phyloP scores from a whole-genome alignment of 2,113 vertebrate genomes.

The Formicarius rufipectus region DNA sequence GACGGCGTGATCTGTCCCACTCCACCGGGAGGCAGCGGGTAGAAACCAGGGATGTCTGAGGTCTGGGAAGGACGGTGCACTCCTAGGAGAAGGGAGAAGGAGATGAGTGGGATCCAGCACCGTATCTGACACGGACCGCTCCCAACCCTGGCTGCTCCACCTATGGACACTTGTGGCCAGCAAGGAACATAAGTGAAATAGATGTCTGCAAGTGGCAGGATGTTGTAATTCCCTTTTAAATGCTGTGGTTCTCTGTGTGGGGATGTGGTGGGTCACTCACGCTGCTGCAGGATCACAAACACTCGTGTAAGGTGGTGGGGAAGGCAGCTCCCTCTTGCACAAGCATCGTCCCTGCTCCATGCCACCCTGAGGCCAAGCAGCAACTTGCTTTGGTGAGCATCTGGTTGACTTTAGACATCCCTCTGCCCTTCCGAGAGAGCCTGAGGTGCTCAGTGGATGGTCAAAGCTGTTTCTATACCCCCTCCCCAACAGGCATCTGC shows the following conservation, averaged over 20 bases:
- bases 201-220: neutral
- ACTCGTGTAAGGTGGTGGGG: rapidly evolving
- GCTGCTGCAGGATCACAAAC: neutral
- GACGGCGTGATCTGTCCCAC: slow-evolving; percentile 93
- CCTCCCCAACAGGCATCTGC: neutral
- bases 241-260: neutral
- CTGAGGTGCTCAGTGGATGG: neutral
- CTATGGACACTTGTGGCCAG: neutral
- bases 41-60: slow-evolving; percentile 92
- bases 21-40: slow-evolving; percentile 88
- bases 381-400: neutral
- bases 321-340: neutral
- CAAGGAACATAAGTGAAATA: neutral
- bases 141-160: neutral
- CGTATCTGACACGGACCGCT: rapidly evolving
- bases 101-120: neutral
- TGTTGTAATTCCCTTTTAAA: neutral
- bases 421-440: neutral
- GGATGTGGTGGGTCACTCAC: neutral
- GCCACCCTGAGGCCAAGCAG: neutral
- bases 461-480: neutral
- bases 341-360: neutral
- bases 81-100: slow-evolving; percentile 72
- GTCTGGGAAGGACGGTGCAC: slow-evolving; percentile 90
- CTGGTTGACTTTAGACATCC: neutral